These are phyloP conservation scores for Oscheius sp. DNA, from an alignment of 2,888 invertebrate genomes.

Conservation along the genomic window DNA sequence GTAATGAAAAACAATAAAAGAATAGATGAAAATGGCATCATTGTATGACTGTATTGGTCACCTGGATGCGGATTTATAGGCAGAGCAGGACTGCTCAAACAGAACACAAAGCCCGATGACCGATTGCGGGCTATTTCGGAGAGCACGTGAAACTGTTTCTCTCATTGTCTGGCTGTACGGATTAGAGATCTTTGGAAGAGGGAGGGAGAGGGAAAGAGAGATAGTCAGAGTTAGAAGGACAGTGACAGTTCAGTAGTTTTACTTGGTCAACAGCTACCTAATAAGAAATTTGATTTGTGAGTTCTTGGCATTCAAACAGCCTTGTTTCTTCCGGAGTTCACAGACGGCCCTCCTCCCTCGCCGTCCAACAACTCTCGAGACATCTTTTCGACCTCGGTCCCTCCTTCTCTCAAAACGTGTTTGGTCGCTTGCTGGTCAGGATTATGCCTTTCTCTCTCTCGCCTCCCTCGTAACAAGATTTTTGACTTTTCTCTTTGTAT, in stretches of 20 bases:
- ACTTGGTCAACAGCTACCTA: not conserved
- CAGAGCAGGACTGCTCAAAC: constrained; percentile 4
- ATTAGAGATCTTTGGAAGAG: constrained; percentile 64
- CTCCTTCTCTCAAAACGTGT: too few species aligned
- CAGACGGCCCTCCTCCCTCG: too few species aligned
- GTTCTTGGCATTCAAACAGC: too few species aligned
- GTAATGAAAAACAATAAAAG: constrained; percentile 2
- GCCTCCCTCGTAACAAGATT: too few species aligned
- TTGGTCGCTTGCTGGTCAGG: too few species aligned
- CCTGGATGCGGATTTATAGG: constrained; percentile 14
- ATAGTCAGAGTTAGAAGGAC: constrained; percentile 12
- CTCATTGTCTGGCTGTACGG: constrained; percentile 69
- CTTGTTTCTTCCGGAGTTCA: too few species aligned
- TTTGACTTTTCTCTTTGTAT: too few species aligned
- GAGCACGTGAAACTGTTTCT: constrained; percentile 25
- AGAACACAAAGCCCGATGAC: not conserved
- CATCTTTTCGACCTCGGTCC: too few species aligned
- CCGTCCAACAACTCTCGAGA: too few species aligned
- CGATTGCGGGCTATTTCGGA: constrained; percentile 66
- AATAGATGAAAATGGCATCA: constrained; percentile 15
- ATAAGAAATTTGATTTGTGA: too few species aligned
- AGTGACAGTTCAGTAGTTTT: not conserved
- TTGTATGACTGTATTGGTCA: constrained; percentile 1
- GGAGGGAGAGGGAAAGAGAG: constrained; percentile 2
- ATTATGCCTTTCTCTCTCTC: too few species aligned